Conservation (phyloP, 1,140 invertebrate species). For the Caenorhabditis briggsae region DNA sequence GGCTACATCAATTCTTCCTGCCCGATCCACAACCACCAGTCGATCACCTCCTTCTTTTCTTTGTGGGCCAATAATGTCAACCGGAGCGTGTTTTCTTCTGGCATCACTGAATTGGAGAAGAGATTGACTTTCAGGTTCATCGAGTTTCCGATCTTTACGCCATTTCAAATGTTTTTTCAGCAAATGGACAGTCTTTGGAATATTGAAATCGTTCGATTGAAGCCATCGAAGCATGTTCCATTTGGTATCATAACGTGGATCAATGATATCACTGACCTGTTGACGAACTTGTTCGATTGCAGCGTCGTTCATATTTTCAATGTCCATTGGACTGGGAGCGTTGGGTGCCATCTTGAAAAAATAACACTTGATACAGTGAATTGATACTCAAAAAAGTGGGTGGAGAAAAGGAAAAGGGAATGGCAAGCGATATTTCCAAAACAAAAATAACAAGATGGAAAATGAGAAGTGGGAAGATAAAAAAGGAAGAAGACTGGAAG, state of each 20-base stretch:
- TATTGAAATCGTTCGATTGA: conserved; percentile 57
- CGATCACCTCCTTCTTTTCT: conserved; percentile 54
- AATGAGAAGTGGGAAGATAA: background rate
- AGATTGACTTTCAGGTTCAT: conserved; percentile 51
- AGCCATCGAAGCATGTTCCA: conserved; percentile 65
- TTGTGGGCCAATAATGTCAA: conserved; percentile 62
- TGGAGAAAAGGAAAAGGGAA: background rate
- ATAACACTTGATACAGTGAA: background rate
- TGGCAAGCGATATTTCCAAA: background rate
- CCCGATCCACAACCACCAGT: conserved; percentile 59
- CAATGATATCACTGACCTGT: conserved; percentile 57
- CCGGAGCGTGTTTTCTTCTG: conserved; percentile 47
- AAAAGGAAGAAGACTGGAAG: background rate
- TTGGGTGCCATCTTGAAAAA: conserved; percentile 29
- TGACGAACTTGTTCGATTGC: conserved; percentile 34
- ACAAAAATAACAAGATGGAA: background rate
- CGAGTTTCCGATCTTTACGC: conserved; percentile 59
- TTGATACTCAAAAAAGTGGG: background rate
- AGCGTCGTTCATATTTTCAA: conserved; percentile 37
- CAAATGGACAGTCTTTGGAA: conserved; percentile 56
- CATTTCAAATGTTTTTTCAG: conserved; percentile 64
- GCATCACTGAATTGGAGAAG: conserved; percentile 54
- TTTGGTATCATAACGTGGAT: conserved; percentile 60
- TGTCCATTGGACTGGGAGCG: conserved; percentile 29
- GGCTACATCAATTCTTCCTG: conserved; percentile 62